Evolutionary conservation across 1,140 invertebrate species (phyloP), one percentile per base, ranked within the genome.

Genomic region (Ctenoplectra terminalis): DNA sequence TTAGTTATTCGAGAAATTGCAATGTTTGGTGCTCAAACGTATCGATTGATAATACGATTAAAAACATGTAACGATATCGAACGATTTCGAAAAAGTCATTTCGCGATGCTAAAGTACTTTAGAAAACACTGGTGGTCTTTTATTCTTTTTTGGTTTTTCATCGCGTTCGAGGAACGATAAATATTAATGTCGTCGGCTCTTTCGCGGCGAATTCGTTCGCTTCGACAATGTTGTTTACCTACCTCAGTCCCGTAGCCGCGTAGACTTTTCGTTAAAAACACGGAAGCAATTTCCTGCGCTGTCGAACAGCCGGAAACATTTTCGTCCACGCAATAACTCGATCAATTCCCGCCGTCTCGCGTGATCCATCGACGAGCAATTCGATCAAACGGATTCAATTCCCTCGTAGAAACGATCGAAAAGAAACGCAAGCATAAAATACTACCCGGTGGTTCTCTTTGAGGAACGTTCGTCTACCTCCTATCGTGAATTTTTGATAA

Each of bases 261-360:
- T 50, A 23, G n/a, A 71, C 54, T 81, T 77, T 52, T 48, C 76
- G 34, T 58, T 58, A 52, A 69, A 66, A 52, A 71, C 67, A 52
- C 20, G 67, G 34, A 61, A 79, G 60, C 34, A 72, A 72, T 81
- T 80, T 74, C 66, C 70, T 26, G 26, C 43, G 17, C 43, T 17
- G 60, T 64, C 48, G 58, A 74, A 72, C 52, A 58, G 31, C 40
- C 40, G 54, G 66, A 71, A 71, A 58, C 54, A 70, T 78, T 71
- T 71, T 71, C 66, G 76, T 70, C 54, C 52, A 56, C 29, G 43
- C 52, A 52, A 79, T 78, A 69, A 78, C 75, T 78, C 73, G 69
- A 70, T 61, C 64, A 60, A 79, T 79, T 72, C 54, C 31, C 40
- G 46, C 23, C 52, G 46, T 48, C 54, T 60, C 54, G 52, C 58